Percentiles rank a stretch among this genome's conserved stretches.
Evolutionary conservation across 2,888 invertebrate genomes (phyloP).

Genomic region (Baronia brevicornis): DNA sequence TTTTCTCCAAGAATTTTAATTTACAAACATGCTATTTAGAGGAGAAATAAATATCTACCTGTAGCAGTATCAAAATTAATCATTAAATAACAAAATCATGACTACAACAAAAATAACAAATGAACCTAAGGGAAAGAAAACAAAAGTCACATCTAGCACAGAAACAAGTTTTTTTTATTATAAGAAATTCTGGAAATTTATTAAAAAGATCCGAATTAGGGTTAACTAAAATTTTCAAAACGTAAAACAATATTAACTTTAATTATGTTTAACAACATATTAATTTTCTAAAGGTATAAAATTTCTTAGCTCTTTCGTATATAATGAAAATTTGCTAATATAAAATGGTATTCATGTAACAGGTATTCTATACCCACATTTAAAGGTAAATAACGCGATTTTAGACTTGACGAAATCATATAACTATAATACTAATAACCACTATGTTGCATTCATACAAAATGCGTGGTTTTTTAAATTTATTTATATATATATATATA

Average conservation of each 20-base stretch:
- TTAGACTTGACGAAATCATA: neutral
- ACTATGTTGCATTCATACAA: no score
- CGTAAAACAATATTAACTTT: constrained; percentile 9
- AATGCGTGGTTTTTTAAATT: no score
- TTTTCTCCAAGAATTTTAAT: constrained; percentile 3
- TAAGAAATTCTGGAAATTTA: no score
- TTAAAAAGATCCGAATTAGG: no score
- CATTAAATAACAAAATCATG: constrained; percentile 12
- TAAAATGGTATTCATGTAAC: constrained; percentile 13
- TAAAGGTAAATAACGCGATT: constrained; percentile 10
- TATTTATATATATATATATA: no score
- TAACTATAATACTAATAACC: no score
- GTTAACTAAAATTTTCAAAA: constrained; percentile 5
- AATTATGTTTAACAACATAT: constrained; percentile 6
- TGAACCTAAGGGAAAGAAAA: constrained; percentile 3
- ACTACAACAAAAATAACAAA: constrained; percentile 14
- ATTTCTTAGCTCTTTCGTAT: constrained; percentile 12
- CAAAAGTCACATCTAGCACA: constrained; percentile 1
- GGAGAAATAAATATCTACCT: constrained; percentile 7
- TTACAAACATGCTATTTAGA: constrained; percentile 6
- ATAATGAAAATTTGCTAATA: constrained; percentile 11
- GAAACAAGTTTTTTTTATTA: neutral
- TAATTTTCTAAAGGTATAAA: constrained; percentile 15
- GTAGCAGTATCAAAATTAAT: no score
- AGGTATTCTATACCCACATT: constrained; percentile 12